phyloP scores from a whole-genome alignment of 2,888 invertebrate genomes.

The Archips crataeganus region DNA sequence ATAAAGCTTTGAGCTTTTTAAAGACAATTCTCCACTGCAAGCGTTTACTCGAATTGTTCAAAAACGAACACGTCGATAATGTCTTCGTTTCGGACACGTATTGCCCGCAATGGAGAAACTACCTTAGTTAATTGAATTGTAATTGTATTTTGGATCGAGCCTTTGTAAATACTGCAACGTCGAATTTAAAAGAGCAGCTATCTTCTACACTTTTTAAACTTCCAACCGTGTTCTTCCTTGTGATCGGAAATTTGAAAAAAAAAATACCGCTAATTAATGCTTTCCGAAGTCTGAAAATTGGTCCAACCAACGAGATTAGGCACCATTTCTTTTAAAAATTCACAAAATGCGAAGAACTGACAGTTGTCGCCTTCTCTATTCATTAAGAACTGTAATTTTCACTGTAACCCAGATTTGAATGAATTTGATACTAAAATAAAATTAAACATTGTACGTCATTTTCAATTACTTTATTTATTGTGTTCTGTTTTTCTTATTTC shows the following conservation, averaged over 20 bases:
- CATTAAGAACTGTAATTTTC: too few species aligned
- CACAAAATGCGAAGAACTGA: too few species aligned
- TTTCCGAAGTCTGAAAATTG: not conserved
- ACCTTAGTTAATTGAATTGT: constrained; percentile 40
- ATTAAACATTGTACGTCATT: too few species aligned
- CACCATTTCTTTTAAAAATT: not conserved
- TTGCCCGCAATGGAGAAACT: not conserved
- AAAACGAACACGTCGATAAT: not conserved
- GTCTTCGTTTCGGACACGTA: not conserved
- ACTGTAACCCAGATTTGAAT: too few species aligned
- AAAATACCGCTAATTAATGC: not conserved
- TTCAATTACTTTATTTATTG: too few species aligned
- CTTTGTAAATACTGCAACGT: constrained; percentile 49
- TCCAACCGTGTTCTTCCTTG: constrained; percentile 14
- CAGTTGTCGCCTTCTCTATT: too few species aligned
- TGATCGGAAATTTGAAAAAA: not conserved
- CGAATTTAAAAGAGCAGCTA: constrained; percentile 68
- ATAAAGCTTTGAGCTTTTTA: not conserved
- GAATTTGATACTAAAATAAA: too few species aligned
- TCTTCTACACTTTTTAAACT: constrained; percentile 61
- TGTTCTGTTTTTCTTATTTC: too few species aligned
- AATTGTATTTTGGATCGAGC: constrained; percentile 36
- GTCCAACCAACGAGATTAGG: not conserved
- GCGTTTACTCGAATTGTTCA: not conserved
- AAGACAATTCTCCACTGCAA: not conserved